Percentiles rank a stretch among this genome's conserved stretches.
phyloP scores from a whole-genome alignment of 1,140 invertebrate genomes.

The Euschistus heros region DNA sequence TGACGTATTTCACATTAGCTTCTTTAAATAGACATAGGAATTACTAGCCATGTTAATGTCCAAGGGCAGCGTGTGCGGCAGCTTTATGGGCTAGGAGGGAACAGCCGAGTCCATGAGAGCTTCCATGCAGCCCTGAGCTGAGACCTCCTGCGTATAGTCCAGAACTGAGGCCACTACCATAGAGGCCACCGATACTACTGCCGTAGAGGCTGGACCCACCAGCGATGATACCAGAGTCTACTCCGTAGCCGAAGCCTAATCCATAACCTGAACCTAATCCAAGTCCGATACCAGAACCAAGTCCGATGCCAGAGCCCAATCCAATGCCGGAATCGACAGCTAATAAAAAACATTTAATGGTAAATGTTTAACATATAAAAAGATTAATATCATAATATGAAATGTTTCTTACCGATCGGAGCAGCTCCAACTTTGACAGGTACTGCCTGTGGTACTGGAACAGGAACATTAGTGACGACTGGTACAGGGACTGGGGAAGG shows the following conservation, averaged over 20 bases:
- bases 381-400: neutral
- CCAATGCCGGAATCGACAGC: neutral
- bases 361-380: neutral
- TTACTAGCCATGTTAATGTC: too few species aligned
- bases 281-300: neutral
- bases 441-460: slow-evolving; percentile 17
- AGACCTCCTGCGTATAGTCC: neutral
- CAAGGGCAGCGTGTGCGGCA: too few species aligned
- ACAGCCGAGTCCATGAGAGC: too few species aligned
- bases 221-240: neutral
- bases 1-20: too few species aligned
- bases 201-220: neutral
- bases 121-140: too few species aligned
- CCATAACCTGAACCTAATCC: neutral
- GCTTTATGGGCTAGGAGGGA: too few species aligned
- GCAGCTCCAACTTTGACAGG: neutral
- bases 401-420: neutral
- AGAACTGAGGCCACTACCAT: too few species aligned
- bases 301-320: neutral
- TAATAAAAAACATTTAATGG: too few species aligned
- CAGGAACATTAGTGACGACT: slow-evolving; percentile 21
- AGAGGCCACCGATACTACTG: too few species aligned
- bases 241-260: neutral
- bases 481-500: slow-evolving; percentile 26
- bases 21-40: too few species aligned